Percentiles rank a stretch among this genome's conserved stretches.
phyloP scores from a whole-genome alignment of 2,888 invertebrate genomes.

The Kryphioiulus occultus region DNA sequence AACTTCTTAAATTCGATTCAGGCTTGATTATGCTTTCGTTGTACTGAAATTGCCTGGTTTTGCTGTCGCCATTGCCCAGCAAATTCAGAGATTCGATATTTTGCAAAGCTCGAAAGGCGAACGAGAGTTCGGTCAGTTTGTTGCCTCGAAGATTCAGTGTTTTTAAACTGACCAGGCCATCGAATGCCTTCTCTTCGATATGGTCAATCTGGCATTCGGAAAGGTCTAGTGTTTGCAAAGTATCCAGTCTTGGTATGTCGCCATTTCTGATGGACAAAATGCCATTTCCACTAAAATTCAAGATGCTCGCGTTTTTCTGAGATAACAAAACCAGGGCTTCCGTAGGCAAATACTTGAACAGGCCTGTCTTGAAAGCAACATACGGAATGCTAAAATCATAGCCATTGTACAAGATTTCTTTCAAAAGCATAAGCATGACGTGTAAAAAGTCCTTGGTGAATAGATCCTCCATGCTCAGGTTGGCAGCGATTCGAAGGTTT shows the following conservation, averaged over 20 bases:
- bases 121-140: neutral
- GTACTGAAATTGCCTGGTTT: neutral
- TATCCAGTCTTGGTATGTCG: neutral
- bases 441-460: constrained; percentile 33
- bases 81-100: neutral
- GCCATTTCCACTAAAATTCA: neutral
- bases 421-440: neutral
- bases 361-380: neutral
- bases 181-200: constrained; percentile 24
- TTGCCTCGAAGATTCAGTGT: constrained; percentile 21
- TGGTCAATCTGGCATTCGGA: neutral
- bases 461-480: neutral
- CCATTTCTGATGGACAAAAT: neutral
- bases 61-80: neutral
- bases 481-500: neutral
- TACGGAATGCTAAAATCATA: neutral
- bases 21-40: neutral
- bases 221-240: neutral
- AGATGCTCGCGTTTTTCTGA: neutral
- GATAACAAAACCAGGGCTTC: neutral
- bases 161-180: neutral
- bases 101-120: neutral
- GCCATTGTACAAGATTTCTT: neutral
- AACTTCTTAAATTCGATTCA: neutral
- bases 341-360: neutral